Conservation (phyloP, 1,140 invertebrate genomes). For the Acromyrmex echinatior region DNA sequence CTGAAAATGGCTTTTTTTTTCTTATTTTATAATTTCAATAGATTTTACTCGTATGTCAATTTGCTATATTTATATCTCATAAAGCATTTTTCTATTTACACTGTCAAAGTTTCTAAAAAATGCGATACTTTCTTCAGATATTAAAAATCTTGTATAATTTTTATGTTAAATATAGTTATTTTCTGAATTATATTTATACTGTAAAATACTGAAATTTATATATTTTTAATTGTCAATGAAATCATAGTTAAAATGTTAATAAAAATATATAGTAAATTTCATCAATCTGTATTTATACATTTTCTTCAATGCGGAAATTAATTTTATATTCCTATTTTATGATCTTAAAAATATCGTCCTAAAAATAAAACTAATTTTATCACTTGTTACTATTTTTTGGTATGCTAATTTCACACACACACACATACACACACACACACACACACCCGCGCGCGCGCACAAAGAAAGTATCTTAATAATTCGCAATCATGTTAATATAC, state of each 20-base stretch:
- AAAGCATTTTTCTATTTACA: neutral
- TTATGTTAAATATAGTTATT: neutral
- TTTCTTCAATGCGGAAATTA: neutral
- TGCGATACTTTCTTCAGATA: neutral
- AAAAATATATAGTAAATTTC: neutral
- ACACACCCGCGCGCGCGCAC: too few species aligned
- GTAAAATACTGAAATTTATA: neutral
- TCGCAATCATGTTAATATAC: neutral
- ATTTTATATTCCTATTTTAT: neutral
- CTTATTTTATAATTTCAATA: neutral
- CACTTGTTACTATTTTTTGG: too few species aligned
- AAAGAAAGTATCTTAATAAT: neutral
- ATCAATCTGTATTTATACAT: neutral
- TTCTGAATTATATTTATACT: neutral
- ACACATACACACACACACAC: too few species aligned
- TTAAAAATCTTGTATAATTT: neutral
- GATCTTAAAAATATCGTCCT: too few species aligned
- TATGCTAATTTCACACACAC: too few species aligned
- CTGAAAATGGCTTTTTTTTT: too few species aligned
- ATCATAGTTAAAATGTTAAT: neutral
- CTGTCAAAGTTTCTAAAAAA: neutral
- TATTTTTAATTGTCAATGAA: neutral
- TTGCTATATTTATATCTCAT: neutral
- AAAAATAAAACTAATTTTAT: too few species aligned
- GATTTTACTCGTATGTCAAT: neutral